These are phyloP conservation scores for Drosophila pegasa DNA, from an alignment of 2,888 invertebrate genomes.

Conservation along the genomic window DNA sequence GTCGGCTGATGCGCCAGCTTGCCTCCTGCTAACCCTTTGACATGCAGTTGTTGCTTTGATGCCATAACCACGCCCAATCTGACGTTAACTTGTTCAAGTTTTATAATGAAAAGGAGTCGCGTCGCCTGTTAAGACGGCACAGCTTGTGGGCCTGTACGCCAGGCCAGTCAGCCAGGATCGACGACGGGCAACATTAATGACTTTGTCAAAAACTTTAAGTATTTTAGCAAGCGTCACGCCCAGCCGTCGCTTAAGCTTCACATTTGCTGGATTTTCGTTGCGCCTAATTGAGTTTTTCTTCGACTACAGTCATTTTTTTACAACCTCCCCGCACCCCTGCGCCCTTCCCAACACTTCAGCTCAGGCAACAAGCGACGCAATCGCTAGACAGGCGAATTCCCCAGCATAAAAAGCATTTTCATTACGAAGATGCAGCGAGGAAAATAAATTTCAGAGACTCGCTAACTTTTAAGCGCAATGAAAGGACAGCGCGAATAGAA, in stretches of 20 bases:
- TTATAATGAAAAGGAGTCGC: slow-evolving; percentile 45
- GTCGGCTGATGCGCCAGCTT: neutral
- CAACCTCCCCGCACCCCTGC: slow-evolving; percentile 1
- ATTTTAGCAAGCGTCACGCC: slow-evolving; percentile 46
- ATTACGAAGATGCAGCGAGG: slow-evolving; percentile 58
- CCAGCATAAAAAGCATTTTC: slow-evolving; percentile 67
- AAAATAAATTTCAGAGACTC: slow-evolving; percentile 58
- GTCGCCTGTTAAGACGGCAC: slow-evolving; percentile 1
- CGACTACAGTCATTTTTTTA: slow-evolving; percentile 19
- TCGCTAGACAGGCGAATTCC: slow-evolving; percentile 50
- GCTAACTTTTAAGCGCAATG: slow-evolving; percentile 35
- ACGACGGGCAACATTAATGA: slow-evolving; percentile 43
- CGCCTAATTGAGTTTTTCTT: slow-evolving; percentile 74
- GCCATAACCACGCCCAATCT: slow-evolving; percentile 22
- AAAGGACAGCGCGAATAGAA: slow-evolving; percentile 8
- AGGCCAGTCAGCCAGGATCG: neutral
- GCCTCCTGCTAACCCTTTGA: slow-evolving; percentile 40
- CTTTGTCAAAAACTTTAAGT: slow-evolving; percentile 44
- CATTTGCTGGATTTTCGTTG: slow-evolving; percentile 17
- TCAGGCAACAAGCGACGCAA: slow-evolving; percentile 5
- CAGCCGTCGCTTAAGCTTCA: neutral
- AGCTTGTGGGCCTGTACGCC: neutral
- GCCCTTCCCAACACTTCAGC: neutral
- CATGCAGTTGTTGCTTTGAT: slow-evolving; percentile 27
- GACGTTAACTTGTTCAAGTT: slow-evolving; percentile 23